A percentile compares a stretch with the other conserved stretches of the same genome.
These are phyloP conservation scores for Falcaria lacertinaria DNA, from an alignment of 2,888 invertebrate species.

Conservation along the genomic window DNA sequence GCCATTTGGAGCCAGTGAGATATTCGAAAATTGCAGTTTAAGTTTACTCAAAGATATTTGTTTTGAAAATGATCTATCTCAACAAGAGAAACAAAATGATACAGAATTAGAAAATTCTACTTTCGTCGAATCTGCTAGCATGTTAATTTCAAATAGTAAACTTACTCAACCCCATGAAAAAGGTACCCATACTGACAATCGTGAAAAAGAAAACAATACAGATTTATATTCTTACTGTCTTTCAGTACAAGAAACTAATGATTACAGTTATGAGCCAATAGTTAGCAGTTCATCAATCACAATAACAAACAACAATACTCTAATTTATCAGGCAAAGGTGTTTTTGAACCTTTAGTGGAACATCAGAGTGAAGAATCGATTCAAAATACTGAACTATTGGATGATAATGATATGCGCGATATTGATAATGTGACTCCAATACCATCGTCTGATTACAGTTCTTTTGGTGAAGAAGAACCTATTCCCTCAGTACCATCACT, in stretches of 20 bases:
- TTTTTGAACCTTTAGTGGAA: not conserved
- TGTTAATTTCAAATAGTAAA: slow-evolving; percentile 1
- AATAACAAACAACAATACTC: not conserved
- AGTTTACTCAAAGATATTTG: slow-evolving; percentile 6
- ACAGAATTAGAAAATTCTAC: slow-evolving; percentile 1
- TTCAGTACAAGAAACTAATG: slow-evolving; percentile 1
- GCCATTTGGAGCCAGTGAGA: slow-evolving; percentile 5
- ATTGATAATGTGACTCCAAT: not conserved
- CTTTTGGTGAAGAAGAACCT: slow-evolving; percentile 1
- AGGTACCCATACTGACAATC: not conserved
- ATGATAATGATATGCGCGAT: slow-evolving; percentile 1
- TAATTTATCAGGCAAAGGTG: slow-evolving; percentile 1
- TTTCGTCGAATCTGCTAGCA: slow-evolving; percentile 1
- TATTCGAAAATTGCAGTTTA: slow-evolving; percentile 7
- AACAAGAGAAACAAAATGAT: slow-evolving; percentile 1
- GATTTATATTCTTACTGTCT: not conserved
- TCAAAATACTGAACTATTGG: slow-evolving; percentile 1
- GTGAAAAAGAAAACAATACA: not conserved
- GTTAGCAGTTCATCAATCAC: slow-evolving; percentile 1
- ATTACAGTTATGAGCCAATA: slow-evolving; percentile 1
- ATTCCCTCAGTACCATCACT: slow-evolving; percentile 1
- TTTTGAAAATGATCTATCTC: slow-evolving; percentile 1
- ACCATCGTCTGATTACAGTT: not conserved
- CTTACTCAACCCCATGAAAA: slow-evolving; percentile 1
- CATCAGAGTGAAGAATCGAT: slow-evolving; percentile 1